Base-by-base conservation (phyloP, 1,140 invertebrate species). In the Drosophila novamexicana region DNA sequence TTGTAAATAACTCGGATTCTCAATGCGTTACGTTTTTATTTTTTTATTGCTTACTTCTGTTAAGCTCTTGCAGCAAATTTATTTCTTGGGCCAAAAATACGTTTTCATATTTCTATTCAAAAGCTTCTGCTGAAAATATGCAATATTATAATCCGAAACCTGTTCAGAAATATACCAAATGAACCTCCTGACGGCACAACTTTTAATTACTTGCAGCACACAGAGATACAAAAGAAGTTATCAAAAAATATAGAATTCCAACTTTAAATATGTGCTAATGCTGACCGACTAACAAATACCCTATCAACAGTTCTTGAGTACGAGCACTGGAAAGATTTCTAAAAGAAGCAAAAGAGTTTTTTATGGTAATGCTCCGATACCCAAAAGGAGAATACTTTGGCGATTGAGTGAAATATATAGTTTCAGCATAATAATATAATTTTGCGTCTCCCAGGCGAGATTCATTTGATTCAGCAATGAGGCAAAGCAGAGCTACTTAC, bases 131-230 rank as follows among this genome's bases (percentile, higher is more conserved):
- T 9, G 9, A 42, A 6, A 9, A 42, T 42, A n/a, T 42, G 6
- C 39, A 42, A n/a, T 42, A 42, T 14, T 42, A n/a, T 42, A n/a
- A 42, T 42, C 40, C 40, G n/a, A n/a, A 42, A 42, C n/a, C 40
- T n/a, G 6, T 6, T 42, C 40, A 42, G n/a, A 39, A 10, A 39
- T 10, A 39, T 10, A 10, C 37, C 9, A 39, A 39, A 39, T 3
- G 9, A 39, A 42, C 7, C n/a, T 42, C 40, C 4, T 14, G n/a
- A 2, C 40, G 3, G n/a, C 14, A 42, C n/a, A 42, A 42, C 40
- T 42, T n/a, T 42, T 42, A 42, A 42, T 42, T 42, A 42, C 39
- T 40, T 40, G 10, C 10, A 40, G 39, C 39, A 2, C 6, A 40
- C n/a, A 42, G 1, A 7, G 7, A 42, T 6, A n/a, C 40, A 14